Percentiles rank a stretch among this genome's conserved stretches.
Evolutionary conservation across 1,140 invertebrate species (phyloP).

Genomic region (Diabrotica undecimpunctata): DNA sequence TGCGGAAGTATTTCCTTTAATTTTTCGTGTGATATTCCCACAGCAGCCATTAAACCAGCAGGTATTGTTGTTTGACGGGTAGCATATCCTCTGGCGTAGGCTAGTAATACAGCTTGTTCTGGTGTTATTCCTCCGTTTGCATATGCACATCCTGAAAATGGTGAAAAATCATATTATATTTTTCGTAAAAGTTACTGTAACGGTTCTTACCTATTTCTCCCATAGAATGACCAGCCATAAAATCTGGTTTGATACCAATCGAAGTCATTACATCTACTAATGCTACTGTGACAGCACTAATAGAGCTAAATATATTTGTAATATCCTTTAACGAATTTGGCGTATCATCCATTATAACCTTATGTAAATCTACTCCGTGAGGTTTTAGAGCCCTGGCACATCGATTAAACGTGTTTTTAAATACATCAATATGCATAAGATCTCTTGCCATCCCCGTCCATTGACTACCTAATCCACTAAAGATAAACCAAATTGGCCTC

Average conservation of each 20-base stretch:
- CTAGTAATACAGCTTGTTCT: constrained; percentile 75
- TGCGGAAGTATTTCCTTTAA: constrained; percentile 66
- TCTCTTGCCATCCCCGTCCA: constrained; percentile 88
- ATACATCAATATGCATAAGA: constrained; percentile 73
- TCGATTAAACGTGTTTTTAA: constrained; percentile 68
- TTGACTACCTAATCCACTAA: constrained; percentile 93
- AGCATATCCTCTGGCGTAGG: constrained; percentile 79
- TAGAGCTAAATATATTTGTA: constrained; percentile 77
- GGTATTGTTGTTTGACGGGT: constrained; percentile 62
- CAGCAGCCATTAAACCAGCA: constrained; percentile 78
- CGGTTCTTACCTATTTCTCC: constrained; percentile 60
- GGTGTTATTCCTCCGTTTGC: constrained; percentile 78
- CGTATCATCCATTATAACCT: constrained; percentile 71
- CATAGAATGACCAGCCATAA: constrained; percentile 90
- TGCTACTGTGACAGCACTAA: constrained; percentile 89
- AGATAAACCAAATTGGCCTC: constrained; percentile 89
- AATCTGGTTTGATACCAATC: constrained; percentile 78
- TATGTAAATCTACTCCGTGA: constrained; percentile 72
- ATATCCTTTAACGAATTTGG: constrained; percentile 68
- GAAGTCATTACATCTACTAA: constrained; percentile 76
- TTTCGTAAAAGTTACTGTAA: too few relatives aligned
- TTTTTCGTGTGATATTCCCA: constrained; percentile 86
- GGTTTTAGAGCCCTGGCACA: constrained; percentile 70
- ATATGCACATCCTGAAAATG: constrained; percentile 70
- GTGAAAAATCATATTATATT: not conserved